A percentile compares a stretch with the other conserved stretches of the same genome.
Conservation (phyloP, 2,888 invertebrate genomes). For the Microctonus brassicae region DNA sequence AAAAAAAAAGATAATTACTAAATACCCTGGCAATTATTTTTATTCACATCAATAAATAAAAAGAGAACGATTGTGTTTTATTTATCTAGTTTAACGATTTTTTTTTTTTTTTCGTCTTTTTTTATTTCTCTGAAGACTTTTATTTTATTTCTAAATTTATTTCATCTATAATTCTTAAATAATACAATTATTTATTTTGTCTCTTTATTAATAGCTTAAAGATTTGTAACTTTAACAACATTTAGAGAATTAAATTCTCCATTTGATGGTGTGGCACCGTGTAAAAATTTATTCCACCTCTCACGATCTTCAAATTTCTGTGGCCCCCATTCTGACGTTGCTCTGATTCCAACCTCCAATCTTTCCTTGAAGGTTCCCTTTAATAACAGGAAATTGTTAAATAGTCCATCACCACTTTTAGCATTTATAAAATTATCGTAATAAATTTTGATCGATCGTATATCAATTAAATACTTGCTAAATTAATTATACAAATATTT, state of each 20-base stretch:
- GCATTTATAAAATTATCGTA: neutral
- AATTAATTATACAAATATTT: neutral
- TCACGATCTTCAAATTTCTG: conserved; percentile 56
- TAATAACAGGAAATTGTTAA: conserved; percentile 14
- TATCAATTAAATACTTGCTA: neutral
- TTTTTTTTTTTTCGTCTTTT: too few species aligned
- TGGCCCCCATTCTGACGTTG: conserved; percentile 67
- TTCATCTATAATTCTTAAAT: neutral
- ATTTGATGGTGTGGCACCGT: conserved; percentile 38
- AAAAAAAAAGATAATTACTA: too few species aligned
- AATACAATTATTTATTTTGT: neutral
- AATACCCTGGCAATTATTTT: neutral
- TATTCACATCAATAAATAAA: too few species aligned
- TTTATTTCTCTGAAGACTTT: neutral
- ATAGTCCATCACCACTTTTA: neutral
- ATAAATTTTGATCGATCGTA: conserved; percentile 15
- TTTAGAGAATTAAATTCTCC: conserved; percentile 46
- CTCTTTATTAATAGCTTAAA: conserved; percentile 36
- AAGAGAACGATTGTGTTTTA: conserved; percentile 2
- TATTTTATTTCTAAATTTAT: neutral
- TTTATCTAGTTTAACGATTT: too few species aligned
- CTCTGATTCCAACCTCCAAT: conserved; percentile 56
- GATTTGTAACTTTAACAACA: conserved; percentile 49
- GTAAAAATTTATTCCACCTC: conserved; percentile 57
- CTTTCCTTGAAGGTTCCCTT: conserved; percentile 57